Evolutionary conservation across 1,140 invertebrate genomes (phyloP).

Genomic region (Saccostrea cuccullata): DNA sequence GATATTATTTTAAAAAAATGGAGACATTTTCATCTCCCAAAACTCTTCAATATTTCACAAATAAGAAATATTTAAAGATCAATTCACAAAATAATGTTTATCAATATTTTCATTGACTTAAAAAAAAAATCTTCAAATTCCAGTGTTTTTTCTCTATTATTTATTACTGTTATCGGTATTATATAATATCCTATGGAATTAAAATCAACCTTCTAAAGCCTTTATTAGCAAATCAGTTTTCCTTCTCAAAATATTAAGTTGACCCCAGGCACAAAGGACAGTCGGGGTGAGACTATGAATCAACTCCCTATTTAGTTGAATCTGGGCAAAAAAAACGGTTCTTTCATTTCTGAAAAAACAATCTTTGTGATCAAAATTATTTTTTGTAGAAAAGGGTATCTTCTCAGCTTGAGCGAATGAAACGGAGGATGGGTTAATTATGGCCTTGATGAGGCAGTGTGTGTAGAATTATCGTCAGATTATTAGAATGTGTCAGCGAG

Average conservation of each 20-base stretch:
- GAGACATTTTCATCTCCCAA: too few relatives aligned
- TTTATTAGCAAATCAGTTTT: too few relatives aligned
- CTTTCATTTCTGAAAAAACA: constrained; percentile 28
- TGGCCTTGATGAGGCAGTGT: constrained; percentile 32
- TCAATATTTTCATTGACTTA: too few relatives aligned
- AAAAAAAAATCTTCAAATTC: too few relatives aligned
- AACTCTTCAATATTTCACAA: too few relatives aligned
- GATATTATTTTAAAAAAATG: too few relatives aligned
- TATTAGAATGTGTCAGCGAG: constrained; percentile 22
- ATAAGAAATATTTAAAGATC: too few relatives aligned
- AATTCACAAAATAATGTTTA: too few relatives aligned
- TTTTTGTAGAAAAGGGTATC: neutral
- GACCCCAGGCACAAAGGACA: constrained; percentile 7
- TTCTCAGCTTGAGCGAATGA: neutral
- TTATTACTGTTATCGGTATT: too few relatives aligned
- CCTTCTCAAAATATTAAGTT: neutral
- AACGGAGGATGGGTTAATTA: constrained; percentile 4
- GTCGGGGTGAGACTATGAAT: neutral
- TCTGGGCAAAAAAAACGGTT: neutral
- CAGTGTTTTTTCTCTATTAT: too few relatives aligned
- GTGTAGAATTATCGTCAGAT: constrained; percentile 30
- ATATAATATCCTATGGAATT: too few relatives aligned
- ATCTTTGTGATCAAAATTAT: constrained; percentile 34
- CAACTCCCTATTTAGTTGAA: neutral
- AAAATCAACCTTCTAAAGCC: too few relatives aligned